Conservation (phyloP, 2,113 vertebrate species). For the Hippoglossus stenolepis region DNA sequence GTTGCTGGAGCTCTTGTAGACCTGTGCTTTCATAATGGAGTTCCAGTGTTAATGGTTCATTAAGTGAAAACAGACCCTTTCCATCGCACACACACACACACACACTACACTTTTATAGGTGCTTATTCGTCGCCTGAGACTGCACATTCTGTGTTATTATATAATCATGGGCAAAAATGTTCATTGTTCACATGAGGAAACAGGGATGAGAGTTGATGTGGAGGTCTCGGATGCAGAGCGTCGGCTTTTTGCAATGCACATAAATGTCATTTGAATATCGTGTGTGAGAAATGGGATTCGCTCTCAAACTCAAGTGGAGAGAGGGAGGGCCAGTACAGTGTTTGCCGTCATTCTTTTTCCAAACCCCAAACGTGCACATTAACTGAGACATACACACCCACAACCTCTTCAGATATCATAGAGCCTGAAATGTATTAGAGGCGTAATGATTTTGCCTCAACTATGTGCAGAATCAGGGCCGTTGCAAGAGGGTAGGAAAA, state of each 20-base stretch:
- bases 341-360: not conserved
- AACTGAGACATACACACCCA: not conserved
- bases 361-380: not conserved
- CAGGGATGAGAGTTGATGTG: not conserved
- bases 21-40: constrained; percentile 8
- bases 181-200: not conserved
- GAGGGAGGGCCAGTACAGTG: not conserved
- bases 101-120: not conserved
- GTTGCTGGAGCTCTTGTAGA: constrained; percentile 23
- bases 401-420: not conserved
- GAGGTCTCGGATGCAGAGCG: constrained; percentile 12
- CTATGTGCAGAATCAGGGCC: not conserved
- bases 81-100: not conserved
- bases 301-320: not conserved
- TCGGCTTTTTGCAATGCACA: constrained; percentile 6
- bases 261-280: constrained; percentile 4
- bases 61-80: constrained; percentile 16
- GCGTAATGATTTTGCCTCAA: constrained; percentile 4
- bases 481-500: no score
- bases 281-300: not conserved
- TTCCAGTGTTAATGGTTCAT: constrained; percentile 41
- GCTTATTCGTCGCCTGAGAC: constrained; percentile 14
- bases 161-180: constrained; percentile 10
- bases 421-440: constrained; percentile 1
- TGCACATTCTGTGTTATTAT: not conserved